Base-by-base conservation (phyloP, 2,888 invertebrate species). In the Bellardia bayeri region DNA sequence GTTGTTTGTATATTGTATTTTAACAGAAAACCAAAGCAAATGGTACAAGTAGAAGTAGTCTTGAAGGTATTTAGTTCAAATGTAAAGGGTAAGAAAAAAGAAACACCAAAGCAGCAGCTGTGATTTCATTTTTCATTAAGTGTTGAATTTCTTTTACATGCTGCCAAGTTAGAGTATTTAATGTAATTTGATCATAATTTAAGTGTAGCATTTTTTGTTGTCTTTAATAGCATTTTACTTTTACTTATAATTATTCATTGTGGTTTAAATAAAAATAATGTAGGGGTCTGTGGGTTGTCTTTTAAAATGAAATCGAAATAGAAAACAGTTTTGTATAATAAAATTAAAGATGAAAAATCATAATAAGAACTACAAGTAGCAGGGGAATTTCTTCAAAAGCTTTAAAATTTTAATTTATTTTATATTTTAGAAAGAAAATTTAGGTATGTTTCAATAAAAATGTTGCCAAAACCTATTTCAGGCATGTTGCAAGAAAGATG, bases 81-180 rank as follows among this genome's bases (percentile, higher is more conserved):
- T 79, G 49, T n/a, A 42, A 68, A 61, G n/a, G 49, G 61, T 66
- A 72, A 58, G 9, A 11, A 13, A 16, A 49, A 61, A 37, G 45
- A 45, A 51, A 45, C n/a, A 23, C 16, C 8, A 75, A 63, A 71
- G 42, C 79, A 78, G 86, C 86, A 83, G 86, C 83, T 83, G 86
- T 80, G 86, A 87, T 87, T 87, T 87, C 58, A 80, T 58, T 80
- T 86, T 87, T 83, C 76, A 87, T 83, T 80, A 72, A 83, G 83
- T 83, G 86, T 87, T 86, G 33, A 54, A 80, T 83, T 80, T 80
- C 83, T 76, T 83, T 51, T 51, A 69, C 30, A 45, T 71, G 69
- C 54, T 71, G 23, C 4, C 30, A 42, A 72, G 49, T 51, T 37
- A 5, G 68, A 63, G 58, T 82, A 54, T 78, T 76, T 76, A 79